Conservation (phyloP, 1,140 invertebrate genomes). For the Prorops nasuta region DNA sequence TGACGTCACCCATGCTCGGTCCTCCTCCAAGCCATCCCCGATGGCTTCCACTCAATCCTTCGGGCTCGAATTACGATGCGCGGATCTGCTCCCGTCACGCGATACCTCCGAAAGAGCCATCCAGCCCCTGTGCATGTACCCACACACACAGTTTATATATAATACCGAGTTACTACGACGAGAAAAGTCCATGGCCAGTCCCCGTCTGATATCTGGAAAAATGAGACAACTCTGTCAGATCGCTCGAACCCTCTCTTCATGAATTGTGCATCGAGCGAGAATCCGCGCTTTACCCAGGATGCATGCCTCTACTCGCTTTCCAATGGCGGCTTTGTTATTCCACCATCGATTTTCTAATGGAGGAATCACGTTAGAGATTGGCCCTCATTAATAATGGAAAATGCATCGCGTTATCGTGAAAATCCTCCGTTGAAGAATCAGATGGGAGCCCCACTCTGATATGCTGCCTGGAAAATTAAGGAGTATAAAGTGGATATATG, state of each 20-base stretch:
- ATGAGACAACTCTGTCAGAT: constrained; percentile 24
- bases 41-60: constrained; percentile 19
- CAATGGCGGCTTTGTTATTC: constrained; percentile 21
- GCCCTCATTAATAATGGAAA: constrained; percentile 22
- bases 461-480: too few species aligned
- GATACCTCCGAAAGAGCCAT: too few species aligned
- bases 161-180: constrained; percentile 10
- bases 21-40: constrained; percentile 17
- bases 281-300: constrained; percentile 5
- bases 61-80: constrained; percentile 26
- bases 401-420: constrained; percentile 4
- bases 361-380: constrained; percentile 19
- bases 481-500: too few species aligned
- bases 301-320: constrained; percentile 1
- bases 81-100: background rate
- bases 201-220: constrained; percentile 27
- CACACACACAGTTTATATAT: constrained; percentile 16
- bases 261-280: constrained; percentile 28
- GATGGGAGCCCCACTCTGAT: too few species aligned
- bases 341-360: constrained; percentile 21
- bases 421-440: too few species aligned
- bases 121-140: too few species aligned
- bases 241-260: constrained; percentile 23
- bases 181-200: too few species aligned
- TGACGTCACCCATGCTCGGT: constrained; percentile 36